A percentile compares a stretch with the other conserved stretches of the same genome.
Evolutionary conservation across 2,797 vertebrate species (phyloP).

Genomic region (Manis pentadactyla): DNA sequence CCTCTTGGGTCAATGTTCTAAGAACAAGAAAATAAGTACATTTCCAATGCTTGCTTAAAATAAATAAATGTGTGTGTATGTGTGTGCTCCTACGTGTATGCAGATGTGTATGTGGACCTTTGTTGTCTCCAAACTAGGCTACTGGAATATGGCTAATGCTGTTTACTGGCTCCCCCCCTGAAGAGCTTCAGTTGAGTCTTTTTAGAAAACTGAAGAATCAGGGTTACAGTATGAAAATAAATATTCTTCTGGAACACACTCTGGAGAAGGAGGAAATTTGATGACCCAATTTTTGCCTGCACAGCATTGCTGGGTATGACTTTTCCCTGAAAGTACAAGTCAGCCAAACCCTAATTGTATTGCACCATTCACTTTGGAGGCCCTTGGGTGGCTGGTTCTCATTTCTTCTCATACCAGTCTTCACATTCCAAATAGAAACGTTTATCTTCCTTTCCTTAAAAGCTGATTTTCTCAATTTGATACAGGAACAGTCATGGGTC

Average conservation of each 20-base stretch:
- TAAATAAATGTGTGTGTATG: neutral
- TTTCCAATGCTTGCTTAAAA: neutral
- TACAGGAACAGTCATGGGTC: neutral
- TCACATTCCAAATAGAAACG: neutral
- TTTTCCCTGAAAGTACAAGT: slow-evolving; percentile 31
- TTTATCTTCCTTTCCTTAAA: slow-evolving; percentile 31
- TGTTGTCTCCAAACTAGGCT: slow-evolving; percentile 6
- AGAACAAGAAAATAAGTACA: neutral
- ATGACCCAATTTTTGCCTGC: slow-evolving; percentile 49
- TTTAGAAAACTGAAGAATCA: slow-evolving; percentile 49
- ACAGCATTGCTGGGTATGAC: slow-evolving; percentile 37
- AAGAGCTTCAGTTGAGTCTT: slow-evolving; percentile 31
- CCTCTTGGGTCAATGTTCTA: neutral
- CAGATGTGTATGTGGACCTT: neutral
- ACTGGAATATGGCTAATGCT: neutral
- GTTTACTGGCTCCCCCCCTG: neutral
- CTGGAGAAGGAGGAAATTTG: slow-evolving; percentile 32
- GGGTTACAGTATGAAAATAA: slow-evolving; percentile 56
- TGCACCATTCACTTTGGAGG: neutral
- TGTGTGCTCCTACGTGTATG: neutral
- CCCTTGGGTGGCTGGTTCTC: neutral
- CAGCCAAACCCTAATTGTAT: slow-evolving; percentile 50
- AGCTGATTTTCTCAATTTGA: neutral
- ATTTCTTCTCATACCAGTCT: slow-evolving; percentile 22
- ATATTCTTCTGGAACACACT: slow-evolving; percentile 51